Conservation (phyloP, 2,888 invertebrate species). For the Drosophila paramelanica region DNA sequence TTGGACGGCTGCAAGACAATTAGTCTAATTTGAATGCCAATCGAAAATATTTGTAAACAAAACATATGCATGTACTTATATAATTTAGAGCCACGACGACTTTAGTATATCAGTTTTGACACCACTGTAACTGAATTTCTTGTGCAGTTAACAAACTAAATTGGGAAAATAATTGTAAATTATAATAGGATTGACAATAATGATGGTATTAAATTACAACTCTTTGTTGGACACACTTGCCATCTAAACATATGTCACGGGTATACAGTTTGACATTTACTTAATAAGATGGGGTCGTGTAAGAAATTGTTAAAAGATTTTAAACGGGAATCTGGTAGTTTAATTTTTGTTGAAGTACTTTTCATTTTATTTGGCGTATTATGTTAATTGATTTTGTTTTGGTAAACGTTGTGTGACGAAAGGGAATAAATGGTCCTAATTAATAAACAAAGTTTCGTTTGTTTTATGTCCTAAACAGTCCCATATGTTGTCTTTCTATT, state of each 20-base stretch:
- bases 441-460: conserved; percentile 14
- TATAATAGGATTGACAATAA: neutral
- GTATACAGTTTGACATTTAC: too few relatives aligned
- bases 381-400: neutral
- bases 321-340: conserved; percentile 58
- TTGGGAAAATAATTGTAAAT: neutral
- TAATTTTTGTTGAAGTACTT: conserved; percentile 10
- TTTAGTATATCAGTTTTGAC: conserved; percentile 45
- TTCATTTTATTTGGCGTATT: conserved; percentile 16
- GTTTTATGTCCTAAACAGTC: conserved; percentile 39
- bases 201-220: neutral
- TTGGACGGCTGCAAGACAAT: conserved; percentile 67
- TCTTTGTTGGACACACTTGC: too few relatives aligned
- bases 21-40: conserved; percentile 20
- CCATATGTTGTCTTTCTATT: conserved; percentile 44
- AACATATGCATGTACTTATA: neutral
- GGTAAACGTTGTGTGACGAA: conserved; percentile 3
- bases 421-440: conserved; percentile 9
- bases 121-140: neutral
- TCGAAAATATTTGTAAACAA: neutral
- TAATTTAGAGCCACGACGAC: conserved; percentile 22
- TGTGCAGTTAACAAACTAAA: neutral
- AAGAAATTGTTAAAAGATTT: conserved; percentile 62
- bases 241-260: too few relatives aligned
- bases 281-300: neutral